A percentile compares a stretch with the other conserved stretches of the same genome.
Conservation (phyloP, 2,888 invertebrate genomes). For the Brachylomia viminalis region DNA sequence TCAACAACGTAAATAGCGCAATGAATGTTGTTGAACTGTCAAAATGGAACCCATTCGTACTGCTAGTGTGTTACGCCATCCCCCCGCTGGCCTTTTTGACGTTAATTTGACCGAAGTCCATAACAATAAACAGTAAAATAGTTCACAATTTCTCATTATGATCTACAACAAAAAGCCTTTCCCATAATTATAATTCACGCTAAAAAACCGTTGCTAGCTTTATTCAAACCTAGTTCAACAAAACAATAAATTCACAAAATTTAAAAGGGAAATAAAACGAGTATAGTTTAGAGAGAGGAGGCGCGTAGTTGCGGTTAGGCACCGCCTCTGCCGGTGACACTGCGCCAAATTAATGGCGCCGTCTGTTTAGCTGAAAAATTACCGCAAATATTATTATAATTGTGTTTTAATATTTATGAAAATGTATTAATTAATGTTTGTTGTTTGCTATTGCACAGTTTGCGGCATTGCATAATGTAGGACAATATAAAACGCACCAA, state of each 20-base stretch:
- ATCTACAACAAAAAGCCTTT: not conserved
- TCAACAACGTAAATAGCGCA: no score
- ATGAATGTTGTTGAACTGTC: no score
- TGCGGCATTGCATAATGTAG: no score
- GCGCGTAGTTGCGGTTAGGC: slow-evolving; percentile 63
- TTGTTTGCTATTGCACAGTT: slow-evolving; percentile 5
- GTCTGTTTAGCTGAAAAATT: slow-evolving; percentile 63
- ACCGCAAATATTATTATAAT: slow-evolving; percentile 47
- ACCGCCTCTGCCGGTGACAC: slow-evolving; percentile 55
- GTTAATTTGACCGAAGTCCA: not conserved
- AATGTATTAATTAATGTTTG: slow-evolving; percentile 13
- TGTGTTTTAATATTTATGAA: slow-evolving; percentile 43
- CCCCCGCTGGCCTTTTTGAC: not conserved
- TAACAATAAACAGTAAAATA: not conserved
- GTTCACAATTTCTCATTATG: not conserved
- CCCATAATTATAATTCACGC: not conserved
- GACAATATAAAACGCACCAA: not conserved
- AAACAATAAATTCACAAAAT: slow-evolving; percentile 39
- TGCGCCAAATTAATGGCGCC: slow-evolving; percentile 61
- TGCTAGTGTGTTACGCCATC: no score
- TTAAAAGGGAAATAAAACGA: slow-evolving; percentile 41
- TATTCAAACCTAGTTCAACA: slow-evolving; percentile 34
- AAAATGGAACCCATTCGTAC: no score
- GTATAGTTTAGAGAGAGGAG: slow-evolving; percentile 53
- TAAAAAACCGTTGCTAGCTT: not conserved